Base-by-base conservation (phyloP, 2,888 invertebrate species). In the Hirtodrosophila cameraria region DNA sequence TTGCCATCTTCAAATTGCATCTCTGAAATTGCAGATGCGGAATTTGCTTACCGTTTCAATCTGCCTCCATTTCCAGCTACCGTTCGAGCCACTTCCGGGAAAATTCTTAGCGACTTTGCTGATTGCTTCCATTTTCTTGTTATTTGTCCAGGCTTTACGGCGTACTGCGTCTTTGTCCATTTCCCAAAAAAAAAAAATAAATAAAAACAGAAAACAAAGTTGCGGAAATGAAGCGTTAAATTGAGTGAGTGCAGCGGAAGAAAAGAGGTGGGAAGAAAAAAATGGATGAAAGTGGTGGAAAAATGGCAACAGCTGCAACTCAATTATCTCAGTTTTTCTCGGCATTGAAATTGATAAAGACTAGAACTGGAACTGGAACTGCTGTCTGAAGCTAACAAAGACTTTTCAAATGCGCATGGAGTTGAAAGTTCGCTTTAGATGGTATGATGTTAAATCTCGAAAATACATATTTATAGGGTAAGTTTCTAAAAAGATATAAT, bases 171-270 rank as follows among this genome's bases (percentile, higher is more conserved):
- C 57, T 57, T 60, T 53, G 31, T 45, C 36, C 60, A 43, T 53
- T 54, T 42, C 36, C 35, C 35, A 60, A 41, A 49, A 36, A 16
- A 9, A 41, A 28, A 23, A 41, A 33, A 45, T 5, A 23, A 23
- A 5, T 23, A 23, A 23, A 5, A 23, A n/a, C n/a, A 18, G 41
- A 27, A 35, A 63, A 27, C 48, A 54, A 62, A 45, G 52, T 61
- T 67, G 65, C 52, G 71, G 62, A 77, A 79, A 77, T 80, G 80
- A 75, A 77, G 70, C 77, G 73, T 63, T 77, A 75, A 79, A 75
- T 75, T 80, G 65, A 67, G 35, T 73, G 61, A 62, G 46, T 58
- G 72, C 55, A 9, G 46, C 38, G 15, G 18, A 2, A 13, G n/a
- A n/a, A n/a, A n/a, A n/a, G n/a, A n/a, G 54, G 31, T 38, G 38